Evolutionary conservation across 2,888 invertebrate species (phyloP).

Genomic region (Lasioglossum calceatum): DNA sequence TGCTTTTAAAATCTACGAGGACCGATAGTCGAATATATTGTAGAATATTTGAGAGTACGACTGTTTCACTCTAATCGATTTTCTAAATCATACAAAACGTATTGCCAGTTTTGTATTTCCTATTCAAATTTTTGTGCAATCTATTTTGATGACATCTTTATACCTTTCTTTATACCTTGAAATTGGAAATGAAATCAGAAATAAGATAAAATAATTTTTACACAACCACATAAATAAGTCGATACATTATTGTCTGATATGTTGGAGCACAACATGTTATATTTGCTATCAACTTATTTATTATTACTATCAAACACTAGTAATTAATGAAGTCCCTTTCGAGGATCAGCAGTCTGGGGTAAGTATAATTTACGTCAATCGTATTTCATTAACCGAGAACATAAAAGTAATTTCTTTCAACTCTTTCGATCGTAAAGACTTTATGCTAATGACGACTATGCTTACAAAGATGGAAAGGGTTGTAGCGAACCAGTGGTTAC

Average conservation of each 20-base stretch:
- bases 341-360: background rate
- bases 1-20: background rate
- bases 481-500: constrained; percentile 24
- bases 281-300: background rate
- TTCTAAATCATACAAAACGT: no score
- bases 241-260: background rate
- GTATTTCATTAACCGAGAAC: background rate
- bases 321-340: background rate
- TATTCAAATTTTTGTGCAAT: no score
- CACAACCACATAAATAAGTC: no score
- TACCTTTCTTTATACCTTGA: no score
- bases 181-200: no score
- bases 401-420: constrained; percentile 9
- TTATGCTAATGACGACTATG: constrained; percentile 36
- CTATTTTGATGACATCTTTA: no score
- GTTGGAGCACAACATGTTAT: no score
- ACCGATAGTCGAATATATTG: background rate
- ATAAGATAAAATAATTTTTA: no score
- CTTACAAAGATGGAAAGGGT: constrained; percentile 29
- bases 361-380: background rate
- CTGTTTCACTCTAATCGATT: no score
- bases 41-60: no score
- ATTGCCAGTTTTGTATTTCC: no score
- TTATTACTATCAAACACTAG: background rate
- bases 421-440: constrained; percentile 18